phyloP scores from a whole-genome alignment of 2,888 invertebrate species.

The Eudemis profundana region DNA sequence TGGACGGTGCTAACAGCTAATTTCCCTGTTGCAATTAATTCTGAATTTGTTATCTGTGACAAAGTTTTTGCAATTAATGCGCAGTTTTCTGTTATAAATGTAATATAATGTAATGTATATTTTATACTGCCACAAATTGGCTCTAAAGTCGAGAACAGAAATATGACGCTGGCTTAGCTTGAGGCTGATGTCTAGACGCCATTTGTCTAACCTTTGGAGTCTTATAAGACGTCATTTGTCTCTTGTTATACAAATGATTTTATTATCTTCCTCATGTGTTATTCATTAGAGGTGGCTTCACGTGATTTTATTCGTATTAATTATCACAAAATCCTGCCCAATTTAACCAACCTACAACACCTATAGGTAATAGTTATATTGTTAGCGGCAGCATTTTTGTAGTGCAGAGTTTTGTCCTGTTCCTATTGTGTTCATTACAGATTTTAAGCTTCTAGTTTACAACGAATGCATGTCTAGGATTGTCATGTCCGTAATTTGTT shows the following conservation, averaged over 20 bases:
- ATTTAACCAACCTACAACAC: too few relatives aligned
- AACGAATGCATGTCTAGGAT: background rate
- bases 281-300: conserved; percentile 22
- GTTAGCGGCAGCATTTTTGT: too few relatives aligned
- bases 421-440: too few relatives aligned
- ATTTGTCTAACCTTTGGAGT: conserved; percentile 15
- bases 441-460: background rate
- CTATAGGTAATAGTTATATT: too few relatives aligned
- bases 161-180: background rate
- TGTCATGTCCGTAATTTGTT: conserved; percentile 23
- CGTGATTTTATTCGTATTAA: conserved; percentile 19
- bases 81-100: background rate
- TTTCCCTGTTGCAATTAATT: conserved; percentile 5
- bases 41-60: background rate
- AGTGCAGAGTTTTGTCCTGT: too few relatives aligned
- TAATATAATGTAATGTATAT: background rate
- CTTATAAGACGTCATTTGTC: conserved; percentile 18
- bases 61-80: background rate
- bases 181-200: conserved; percentile 21
- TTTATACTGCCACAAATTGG: background rate
- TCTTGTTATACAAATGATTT: conserved; percentile 15
- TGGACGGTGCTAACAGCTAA: conserved; percentile 1
- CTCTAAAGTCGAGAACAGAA: background rate
- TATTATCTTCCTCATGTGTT: conserved; percentile 21
- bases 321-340: background rate